phyloP scores from a whole-genome alignment of 2,797 vertebrate genomes.

The Lagodon rhomboides region DNA sequence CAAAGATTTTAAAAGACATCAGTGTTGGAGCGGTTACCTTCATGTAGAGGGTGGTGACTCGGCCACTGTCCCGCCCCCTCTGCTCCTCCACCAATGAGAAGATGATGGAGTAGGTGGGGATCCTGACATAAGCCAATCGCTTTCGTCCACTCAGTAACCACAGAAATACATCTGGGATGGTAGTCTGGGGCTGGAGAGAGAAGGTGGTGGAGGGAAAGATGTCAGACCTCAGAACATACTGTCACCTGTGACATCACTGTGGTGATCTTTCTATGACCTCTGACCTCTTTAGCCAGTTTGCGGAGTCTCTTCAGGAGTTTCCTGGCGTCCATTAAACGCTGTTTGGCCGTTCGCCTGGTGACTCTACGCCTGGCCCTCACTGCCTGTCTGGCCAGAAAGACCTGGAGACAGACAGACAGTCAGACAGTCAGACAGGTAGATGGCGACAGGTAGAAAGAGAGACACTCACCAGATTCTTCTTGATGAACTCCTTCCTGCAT shows the following conservation, averaged over 20 bases:
- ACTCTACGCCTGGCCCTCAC: conserved; percentile 79
- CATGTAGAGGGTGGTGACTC: conserved; percentile 90
- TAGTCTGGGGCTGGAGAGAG: conserved; percentile 89
- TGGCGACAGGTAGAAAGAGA: neutral
- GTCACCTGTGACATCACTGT: neutral
- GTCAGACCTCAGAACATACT: conserved; percentile 9
- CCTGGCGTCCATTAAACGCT: conserved; percentile 85
- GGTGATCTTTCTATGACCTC: conserved; percentile 13
- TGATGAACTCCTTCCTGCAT: conserved; percentile 87
- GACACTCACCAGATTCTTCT: conserved; percentile 88
- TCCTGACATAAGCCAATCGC: conserved; percentile 88
- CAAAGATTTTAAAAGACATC: neutral
- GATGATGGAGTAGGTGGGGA: conserved; percentile 90
- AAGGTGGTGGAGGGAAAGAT: neutral
- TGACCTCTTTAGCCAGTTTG: conserved; percentile 91
- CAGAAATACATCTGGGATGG: conserved; percentile 91
- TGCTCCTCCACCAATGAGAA: conserved; percentile 95
- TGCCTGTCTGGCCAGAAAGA: conserved; percentile 88
- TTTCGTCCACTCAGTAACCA: conserved; percentile 91
- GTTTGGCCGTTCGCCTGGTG: conserved; percentile 82
- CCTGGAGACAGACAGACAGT: conserved; percentile 72
- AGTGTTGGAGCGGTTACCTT: conserved; percentile 80
- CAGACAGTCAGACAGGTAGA: neutral
- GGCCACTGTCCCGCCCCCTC: conserved; percentile 91
- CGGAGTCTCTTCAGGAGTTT: conserved; percentile 88